Percentiles rank a stretch among this genome's conserved stretches.
These are phyloP conservation scores for Elachura formosa DNA, from an alignment of 2,113 vertebrate species.

Conservation along the genomic window DNA sequence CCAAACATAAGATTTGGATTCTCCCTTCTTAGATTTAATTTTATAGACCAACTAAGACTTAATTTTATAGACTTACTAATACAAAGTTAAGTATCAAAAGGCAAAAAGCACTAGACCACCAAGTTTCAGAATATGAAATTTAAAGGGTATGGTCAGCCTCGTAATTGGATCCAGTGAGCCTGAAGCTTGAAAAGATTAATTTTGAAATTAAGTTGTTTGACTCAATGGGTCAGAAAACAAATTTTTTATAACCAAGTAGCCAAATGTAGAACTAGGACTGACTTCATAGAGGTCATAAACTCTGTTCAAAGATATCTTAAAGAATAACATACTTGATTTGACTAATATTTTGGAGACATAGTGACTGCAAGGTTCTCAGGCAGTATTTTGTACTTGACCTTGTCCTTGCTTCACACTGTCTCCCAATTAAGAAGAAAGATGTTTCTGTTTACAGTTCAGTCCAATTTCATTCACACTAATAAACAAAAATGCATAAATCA, in stretches of 20 bases:
- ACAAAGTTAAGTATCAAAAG: background rate
- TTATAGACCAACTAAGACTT: background rate
- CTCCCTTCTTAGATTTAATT: background rate
- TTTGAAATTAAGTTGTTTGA: slow-evolving; percentile 49
- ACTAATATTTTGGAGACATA: background rate
- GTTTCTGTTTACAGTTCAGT: slow-evolving; percentile 19
- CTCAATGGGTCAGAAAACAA: slow-evolving; percentile 50
- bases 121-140: slow-evolving; percentile 44
- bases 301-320: background rate
- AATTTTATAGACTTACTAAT: background rate
- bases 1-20: background rate
- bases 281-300: background rate
- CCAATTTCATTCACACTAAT: slow-evolving; percentile 31
- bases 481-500: slow-evolving; percentile 32
- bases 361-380: background rate
- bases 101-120: slow-evolving; percentile 27
- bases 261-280: background rate
- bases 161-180: slow-evolving; percentile 37
- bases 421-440: background rate
- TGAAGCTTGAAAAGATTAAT: slow-evolving; percentile 54
- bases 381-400: background rate
- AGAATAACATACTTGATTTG: slow-evolving; percentile 18
- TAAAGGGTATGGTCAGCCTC: background rate
- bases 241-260: slow-evolving; percentile 10
- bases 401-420: background rate